Conservation (phyloP, 2,888 invertebrate genomes). For the Dermolepida albohirtum region DNA sequence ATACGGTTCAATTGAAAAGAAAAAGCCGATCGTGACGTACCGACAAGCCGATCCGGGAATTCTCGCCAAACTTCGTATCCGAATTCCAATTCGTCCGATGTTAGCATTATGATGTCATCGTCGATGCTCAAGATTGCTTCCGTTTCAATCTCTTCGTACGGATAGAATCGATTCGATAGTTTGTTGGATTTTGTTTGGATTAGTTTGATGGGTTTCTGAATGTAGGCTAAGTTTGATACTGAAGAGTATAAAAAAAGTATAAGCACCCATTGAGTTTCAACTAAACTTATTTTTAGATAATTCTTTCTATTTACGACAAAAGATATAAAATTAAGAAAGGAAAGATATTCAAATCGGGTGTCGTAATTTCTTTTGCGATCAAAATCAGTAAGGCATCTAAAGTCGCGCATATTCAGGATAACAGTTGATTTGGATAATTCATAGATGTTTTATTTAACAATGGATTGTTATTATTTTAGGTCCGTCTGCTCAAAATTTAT, state of each 20-base stretch:
- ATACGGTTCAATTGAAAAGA: neutral
- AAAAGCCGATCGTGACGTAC: conserved; percentile 48
- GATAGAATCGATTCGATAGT: conserved; percentile 95
- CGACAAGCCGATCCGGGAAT: conserved; percentile 93
- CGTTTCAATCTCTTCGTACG: conserved; percentile 96
- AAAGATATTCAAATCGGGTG: too few species aligned
- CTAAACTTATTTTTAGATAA: neutral
- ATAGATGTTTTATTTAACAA: too few species aligned
- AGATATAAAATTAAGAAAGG: too few species aligned
- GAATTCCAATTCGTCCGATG: conserved; percentile 95
- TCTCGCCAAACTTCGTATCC: conserved; percentile 96
- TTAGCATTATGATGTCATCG: conserved; percentile 96
- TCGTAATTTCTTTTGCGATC: too few species aligned
- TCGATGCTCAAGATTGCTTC: conserved; percentile 95
- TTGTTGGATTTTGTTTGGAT: conserved; percentile 91
- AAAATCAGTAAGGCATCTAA: too few species aligned
- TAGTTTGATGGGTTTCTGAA: conserved; percentile 89
- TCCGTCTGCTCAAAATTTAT: too few species aligned
- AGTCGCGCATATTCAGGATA: too few species aligned
- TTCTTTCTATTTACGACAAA: too few species aligned
- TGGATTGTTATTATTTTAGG: too few species aligned
- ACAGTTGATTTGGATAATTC: too few species aligned
- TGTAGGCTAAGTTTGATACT: conserved; percentile 91
- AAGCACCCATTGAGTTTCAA: conserved; percentile 7
- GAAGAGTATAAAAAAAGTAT: conserved; percentile 49